Base-by-base conservation (phyloP, 2,113 vertebrate species). In the Muntiacus muntjak region DNA sequence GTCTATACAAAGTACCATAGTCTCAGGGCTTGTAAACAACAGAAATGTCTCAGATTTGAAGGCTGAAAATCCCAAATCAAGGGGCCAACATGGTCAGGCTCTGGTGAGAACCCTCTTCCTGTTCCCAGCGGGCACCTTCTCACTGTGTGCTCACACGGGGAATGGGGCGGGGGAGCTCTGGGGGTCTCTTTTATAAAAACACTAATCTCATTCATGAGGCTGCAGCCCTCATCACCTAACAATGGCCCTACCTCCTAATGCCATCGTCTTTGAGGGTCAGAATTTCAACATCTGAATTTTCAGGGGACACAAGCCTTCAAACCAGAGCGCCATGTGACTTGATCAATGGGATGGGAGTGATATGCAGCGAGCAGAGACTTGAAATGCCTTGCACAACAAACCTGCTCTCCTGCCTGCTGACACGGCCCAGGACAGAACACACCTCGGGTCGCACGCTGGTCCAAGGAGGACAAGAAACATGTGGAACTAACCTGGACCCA, bases 311-410 rank as follows among this genome's bases (percentile, higher is more conserved):
- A 64, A 12, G 30, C 84, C 7, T 25, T 43, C 33, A 9, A 9
- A 3, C 15, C 28, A 54, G 15, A 43, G 84, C 6, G 1, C 71
- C n/a, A 1, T 1, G 14, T 64, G 67, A n/a, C 90, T 85, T 50
- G 64, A 43, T 54, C 87, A 28, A 1, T 7, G 43, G 28, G 88
- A 23, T 30, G n/a, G 50, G 14, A 9, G 67, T 0, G 19, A 43
- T 4, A 7, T 0, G 36, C 52, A 23, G 23, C 2, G 60, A 45
- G 62, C 15, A 17, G 33, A 30, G 10, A 4, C 36, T 5, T 19
- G 55, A 55, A 33, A 8, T 9, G 6, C 0, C 9, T 3, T 8
- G 6, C 14, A 5, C 30, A 13, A 8, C 14, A 40, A 54, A 15
- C 5, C n/a, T 28, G 60, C 71, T n/a, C 43, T 64, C 58, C 11